Percentiles rank a stretch among this genome's conserved stretches.
Evolutionary conservation across 2,888 invertebrate genomes (phyloP).

Genomic region (Mimumesa dahlbomi): DNA sequence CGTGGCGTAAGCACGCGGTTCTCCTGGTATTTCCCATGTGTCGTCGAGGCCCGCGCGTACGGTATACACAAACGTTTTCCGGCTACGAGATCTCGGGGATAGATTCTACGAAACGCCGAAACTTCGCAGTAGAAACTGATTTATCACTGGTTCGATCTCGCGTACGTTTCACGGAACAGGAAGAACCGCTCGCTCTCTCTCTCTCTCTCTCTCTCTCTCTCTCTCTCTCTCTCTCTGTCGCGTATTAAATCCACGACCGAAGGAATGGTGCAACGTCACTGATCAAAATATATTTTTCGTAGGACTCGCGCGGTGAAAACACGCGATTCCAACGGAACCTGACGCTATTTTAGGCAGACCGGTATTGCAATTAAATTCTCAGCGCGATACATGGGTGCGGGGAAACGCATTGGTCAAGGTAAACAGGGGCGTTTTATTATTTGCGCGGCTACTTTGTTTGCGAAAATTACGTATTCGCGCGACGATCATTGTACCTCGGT

Average conservation of each 20-base stretch:
- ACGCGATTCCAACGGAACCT: conserved; percentile 14
- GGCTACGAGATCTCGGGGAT: not conserved
- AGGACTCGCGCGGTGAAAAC: conserved; percentile 8
- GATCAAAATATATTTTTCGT: conserved; percentile 9
- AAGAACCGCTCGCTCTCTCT: too few species aligned
- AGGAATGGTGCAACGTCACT: not conserved
- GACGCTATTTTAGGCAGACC: conserved; percentile 41
- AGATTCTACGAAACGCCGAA: too few species aligned
- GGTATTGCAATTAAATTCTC: conserved; percentile 72
- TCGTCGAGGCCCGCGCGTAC: not conserved
- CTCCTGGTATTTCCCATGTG: conserved; percentile 49
- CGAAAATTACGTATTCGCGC: conserved; percentile 79
- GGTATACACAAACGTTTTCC: too few species aligned
- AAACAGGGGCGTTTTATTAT: conserved; percentile 79
- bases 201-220: too few species aligned
- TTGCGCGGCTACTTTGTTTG: conserved; percentile 79
- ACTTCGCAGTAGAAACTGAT: too few species aligned
- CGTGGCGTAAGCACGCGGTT: conserved; percentile 4
- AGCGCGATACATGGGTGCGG: conserved; percentile 47
- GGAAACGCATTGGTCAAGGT: conserved; percentile 68
- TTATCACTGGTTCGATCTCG: too few species aligned
- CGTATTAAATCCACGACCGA: not conserved
- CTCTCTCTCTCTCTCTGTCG: too few species aligned
- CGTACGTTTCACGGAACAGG: too few species aligned
- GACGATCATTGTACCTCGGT: conserved; percentile 79